Evolutionary conservation across 2,888 invertebrate species (phyloP), one percentile per base, ranked within the genome.

Genomic region (Zygothrica quintamaculata): DNA sequence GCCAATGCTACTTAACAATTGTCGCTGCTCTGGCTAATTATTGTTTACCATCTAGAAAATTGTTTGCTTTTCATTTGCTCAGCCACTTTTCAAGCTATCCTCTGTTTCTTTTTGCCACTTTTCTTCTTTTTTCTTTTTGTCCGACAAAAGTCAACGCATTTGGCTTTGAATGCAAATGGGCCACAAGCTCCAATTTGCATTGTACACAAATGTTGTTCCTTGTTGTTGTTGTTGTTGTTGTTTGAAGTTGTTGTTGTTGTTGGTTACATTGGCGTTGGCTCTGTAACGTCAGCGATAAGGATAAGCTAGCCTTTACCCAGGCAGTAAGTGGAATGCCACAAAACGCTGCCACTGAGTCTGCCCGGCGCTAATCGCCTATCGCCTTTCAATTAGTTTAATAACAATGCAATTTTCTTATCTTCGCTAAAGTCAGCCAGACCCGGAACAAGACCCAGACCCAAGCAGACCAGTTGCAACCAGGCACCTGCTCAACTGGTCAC

Each of bases 371-470:
- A 84, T 87, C 79, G 81, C 70, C 82, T 73, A 84, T 87, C 79
- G 81, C 68, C 87, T 85, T 82, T 82, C 85, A 87, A 87, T 82
- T 82, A 87, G 87, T 76, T 82, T 78, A 81, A 84, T 84, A 81
- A 78, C 68, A 73, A 72, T 72, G 73, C 67, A 70, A 75, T 69
- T 71, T 60, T 66, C 82, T 81, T 87, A 81, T 84, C 81, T 40
- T 42, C 40, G 40, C 36, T 42, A 53, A 64, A 64, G 65, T 51
- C 55, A 53, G 51, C 42, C 18, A 22, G 2, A n/a, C n/a, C n/a
- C 8, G 4, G 26, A 26, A 26, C 26, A 4, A 26, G n/a, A 4
- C 26, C 8, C 26, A 4, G 26, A 4, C 26, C 26, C 26, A 26
- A 29, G n/a, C 29, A 29, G 29, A 29, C 9, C 29, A 29, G 29